phyloP scores from a whole-genome alignment of 1,140 invertebrate genomes.

The Drosophila takahashii region DNA sequence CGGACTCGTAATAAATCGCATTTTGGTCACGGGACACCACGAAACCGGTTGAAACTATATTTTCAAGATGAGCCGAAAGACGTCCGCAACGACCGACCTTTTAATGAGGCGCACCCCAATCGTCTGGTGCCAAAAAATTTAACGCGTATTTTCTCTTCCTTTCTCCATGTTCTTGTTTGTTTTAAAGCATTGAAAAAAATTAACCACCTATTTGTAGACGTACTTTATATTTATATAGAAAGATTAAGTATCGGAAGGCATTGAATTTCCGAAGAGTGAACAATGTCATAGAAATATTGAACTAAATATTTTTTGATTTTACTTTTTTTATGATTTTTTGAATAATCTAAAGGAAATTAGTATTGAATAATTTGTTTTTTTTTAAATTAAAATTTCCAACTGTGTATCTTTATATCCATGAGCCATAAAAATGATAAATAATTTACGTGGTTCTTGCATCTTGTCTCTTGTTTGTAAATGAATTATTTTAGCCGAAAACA shows the following conservation, averaged over 20 bases:
- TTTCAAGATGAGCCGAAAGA: conserved; percentile 26
- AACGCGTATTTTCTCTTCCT: conserved; percentile 6
- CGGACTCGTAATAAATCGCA: conserved; percentile 29
- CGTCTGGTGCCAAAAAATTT: conserved; percentile 13
- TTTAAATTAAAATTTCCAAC: background rate
- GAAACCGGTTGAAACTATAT: conserved; percentile 31
- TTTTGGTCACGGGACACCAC: conserved; percentile 20
- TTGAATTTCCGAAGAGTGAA: background rate
- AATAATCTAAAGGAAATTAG: no score
- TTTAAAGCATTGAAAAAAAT: background rate
- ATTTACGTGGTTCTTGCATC: background rate
- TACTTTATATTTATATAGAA: background rate
- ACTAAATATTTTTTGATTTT: no score
- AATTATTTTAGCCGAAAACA: background rate
- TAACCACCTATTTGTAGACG: background rate
- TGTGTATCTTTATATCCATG: background rate
- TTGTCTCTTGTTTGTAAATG: background rate
- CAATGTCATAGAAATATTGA: no score
- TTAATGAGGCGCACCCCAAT: conserved; percentile 19
- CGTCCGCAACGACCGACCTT: conserved; percentile 2
- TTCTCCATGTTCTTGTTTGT: background rate
- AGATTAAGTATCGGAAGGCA: background rate
- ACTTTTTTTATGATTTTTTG: no score
- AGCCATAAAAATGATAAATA: background rate
- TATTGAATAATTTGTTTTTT: no score